Evolutionary conservation across 2,113 vertebrate species (phyloP), one percentile per base, ranked within the genome.

Genomic region (Channa maculata): DNA sequence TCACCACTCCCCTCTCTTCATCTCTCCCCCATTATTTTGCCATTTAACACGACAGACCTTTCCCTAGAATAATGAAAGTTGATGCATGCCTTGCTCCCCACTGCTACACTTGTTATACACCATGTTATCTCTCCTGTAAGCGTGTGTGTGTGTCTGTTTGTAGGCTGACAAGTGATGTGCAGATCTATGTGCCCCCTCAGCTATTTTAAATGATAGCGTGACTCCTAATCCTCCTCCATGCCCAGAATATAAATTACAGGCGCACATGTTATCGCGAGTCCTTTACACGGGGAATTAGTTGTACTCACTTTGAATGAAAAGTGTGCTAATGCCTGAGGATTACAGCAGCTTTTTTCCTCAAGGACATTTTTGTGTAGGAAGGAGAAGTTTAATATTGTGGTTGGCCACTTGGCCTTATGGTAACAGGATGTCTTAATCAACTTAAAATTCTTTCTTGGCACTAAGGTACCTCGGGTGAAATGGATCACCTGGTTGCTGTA

Each of bases 221-320:
- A 86, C 80, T 84, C 81, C 75, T 89, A 87, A 87, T 86, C 85
- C 59, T 53, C 5, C 7, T 46, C 79, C 70, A 82, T 57, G 24
- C 68, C 69, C 71, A 55, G 88, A 87, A 84, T 89, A 64, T 77
- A 54, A 87, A 87, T 87, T 72, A 79, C 71, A 71, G 49, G 37
- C 77, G 64, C 62, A 51, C n/a, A 14, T 3, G 46, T 80, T 86
- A 87, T 89, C 88, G 75, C 46, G 53, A 65, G 48, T 74, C 62
- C 70, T 89, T 86, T 69, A 84, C 83, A 76, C 6, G 2, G 75
- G 54, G 74, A 84, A 86, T 82, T 85, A 86, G 72, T 77, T 68
- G 57, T 51, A 81, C 77, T 74, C 52, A 33, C 46, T 80, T 55
- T 83, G 82, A 84, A 86, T 82, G 59, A 82, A 85, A 85, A 80